phyloP scores from a whole-genome alignment of 2,797 vertebrate species.

The Melanotaenia parkinsoni region DNA sequence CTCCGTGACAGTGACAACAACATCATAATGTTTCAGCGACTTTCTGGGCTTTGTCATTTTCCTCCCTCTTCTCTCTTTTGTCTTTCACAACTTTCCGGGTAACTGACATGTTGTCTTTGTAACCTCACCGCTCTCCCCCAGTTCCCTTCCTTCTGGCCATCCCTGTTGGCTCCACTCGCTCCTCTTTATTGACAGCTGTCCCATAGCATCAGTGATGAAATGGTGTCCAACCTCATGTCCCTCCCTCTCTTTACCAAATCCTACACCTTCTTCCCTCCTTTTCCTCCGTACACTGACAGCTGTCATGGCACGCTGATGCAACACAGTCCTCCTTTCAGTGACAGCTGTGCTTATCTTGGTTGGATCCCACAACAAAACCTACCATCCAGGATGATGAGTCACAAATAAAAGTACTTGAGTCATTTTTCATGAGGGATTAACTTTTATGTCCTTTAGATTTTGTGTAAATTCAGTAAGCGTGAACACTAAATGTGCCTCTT shows the following conservation, averaged over 20 bases:
- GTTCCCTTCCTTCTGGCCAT: slow-evolving; percentile 35
- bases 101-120: slow-evolving; percentile 49
- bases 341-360: slow-evolving; percentile 58
- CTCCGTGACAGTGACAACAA: slow-evolving; percentile 41
- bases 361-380: slow-evolving; percentile 38
- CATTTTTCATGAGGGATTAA: slow-evolving; percentile 13
- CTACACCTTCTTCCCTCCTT: slow-evolving; percentile 32
- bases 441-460: slow-evolving; percentile 22
- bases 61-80: slow-evolving; percentile 23
- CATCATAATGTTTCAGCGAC: slow-evolving; percentile 47
- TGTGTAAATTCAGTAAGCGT: not conserved
- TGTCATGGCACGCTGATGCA: slow-evolving; percentile 42
- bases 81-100: slow-evolving; percentile 31
- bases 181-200: slow-evolving; percentile 68
- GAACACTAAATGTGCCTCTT: not conserved
- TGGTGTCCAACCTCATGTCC: slow-evolving; percentile 43
- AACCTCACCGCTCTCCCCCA: slow-evolving; percentile 19
- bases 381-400: slow-evolving; percentile 46
- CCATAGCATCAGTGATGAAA: slow-evolving; percentile 50
- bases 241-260: slow-evolving; percentile 15
- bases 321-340: slow-evolving; percentile 30
- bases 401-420: slow-evolving; percentile 24
- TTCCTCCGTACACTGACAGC: slow-evolving; percentile 58
- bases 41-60: slow-evolving; percentile 54
- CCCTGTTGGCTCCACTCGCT: slow-evolving; percentile 33